A percentile compares a stretch with the other conserved stretches of the same genome.
Evolutionary conservation across 2,888 invertebrate species (phyloP).

Genomic region (Sepiola atlantica): DNA sequence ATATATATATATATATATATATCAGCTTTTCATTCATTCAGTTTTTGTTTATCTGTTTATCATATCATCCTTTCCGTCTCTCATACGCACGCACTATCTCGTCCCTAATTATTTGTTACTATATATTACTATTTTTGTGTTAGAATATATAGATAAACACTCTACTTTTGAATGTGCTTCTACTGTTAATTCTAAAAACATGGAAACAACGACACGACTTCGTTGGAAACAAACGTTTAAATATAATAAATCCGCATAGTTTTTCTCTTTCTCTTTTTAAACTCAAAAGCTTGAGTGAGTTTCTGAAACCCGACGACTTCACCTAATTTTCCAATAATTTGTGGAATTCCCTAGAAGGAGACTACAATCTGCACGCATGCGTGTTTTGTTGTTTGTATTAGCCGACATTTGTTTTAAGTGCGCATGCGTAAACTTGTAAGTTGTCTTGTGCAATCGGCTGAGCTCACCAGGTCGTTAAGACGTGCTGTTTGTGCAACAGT

Average conservation of each 20-base stretch:
- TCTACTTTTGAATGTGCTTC: not conserved
- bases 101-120: not conserved
- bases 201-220: not conserved
- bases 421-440: conserved; percentile 13
- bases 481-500: not conserved
- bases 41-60: not conserved
- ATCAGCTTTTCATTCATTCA: too few relatives aligned
- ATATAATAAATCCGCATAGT: not conserved
- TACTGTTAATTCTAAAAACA: not conserved
- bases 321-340: not conserved
- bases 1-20: too few relatives aligned
- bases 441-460: not conserved
- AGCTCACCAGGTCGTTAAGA: not conserved
- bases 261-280: not conserved
- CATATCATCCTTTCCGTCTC: not conserved
- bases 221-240: not conserved
- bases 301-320: not conserved
- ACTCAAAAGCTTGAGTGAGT: not conserved
- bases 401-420: not conserved
- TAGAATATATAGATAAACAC: not conserved
- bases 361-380: not conserved
- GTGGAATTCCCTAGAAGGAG: conserved; percentile 1
- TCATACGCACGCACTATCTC: not conserved
- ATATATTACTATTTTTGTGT: too few relatives aligned
- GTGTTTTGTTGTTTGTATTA: not conserved